A percentile compares a stretch with the other conserved stretches of the same genome.
phyloP scores from a whole-genome alignment of 2,888 invertebrate species.

The Psylliodes chrysocephalus region DNA sequence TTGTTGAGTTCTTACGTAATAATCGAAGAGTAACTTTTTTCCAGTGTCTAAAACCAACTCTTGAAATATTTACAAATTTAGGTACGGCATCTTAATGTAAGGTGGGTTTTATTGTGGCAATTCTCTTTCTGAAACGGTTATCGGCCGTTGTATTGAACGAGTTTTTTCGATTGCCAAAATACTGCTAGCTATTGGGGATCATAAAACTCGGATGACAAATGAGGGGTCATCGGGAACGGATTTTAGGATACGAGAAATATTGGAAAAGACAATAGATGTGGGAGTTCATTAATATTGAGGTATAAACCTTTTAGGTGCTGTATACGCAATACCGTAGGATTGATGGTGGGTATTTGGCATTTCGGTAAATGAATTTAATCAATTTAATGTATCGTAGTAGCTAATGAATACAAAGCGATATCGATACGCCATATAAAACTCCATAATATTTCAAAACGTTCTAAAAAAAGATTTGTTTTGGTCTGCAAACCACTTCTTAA shows the following conservation, averaged over 20 bases:
- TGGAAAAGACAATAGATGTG: conserved; percentile 1
- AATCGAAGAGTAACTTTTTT: not conserved
- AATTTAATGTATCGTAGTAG: not conserved
- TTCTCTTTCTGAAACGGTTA: conserved; percentile 15
- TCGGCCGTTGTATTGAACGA: conserved; percentile 14
- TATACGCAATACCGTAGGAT: not conserved
- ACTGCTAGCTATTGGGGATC: not conserved
- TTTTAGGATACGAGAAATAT: conserved; percentile 4
- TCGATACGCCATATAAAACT: too few relatives aligned
- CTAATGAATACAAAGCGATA: too few relatives aligned
- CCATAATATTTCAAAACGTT: too few relatives aligned
- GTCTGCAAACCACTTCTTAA: too few relatives aligned
- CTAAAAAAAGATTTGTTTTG: too few relatives aligned
- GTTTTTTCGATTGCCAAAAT: conserved; percentile 7
- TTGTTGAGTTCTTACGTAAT: too few relatives aligned
- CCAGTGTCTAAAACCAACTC: not conserved
- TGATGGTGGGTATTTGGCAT: not conserved
- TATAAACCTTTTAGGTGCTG: not conserved
- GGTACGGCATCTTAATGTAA: conserved; percentile 8
- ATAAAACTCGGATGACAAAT: not conserved
- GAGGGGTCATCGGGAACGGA: not conserved
- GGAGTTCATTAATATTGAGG: conserved; percentile 18
- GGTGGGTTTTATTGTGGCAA: conserved; percentile 16
- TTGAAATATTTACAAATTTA: not conserved
- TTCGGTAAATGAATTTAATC: not conserved